Conservation (phyloP, 2,888 invertebrate genomes). For the Ormyrus thymus region DNA sequence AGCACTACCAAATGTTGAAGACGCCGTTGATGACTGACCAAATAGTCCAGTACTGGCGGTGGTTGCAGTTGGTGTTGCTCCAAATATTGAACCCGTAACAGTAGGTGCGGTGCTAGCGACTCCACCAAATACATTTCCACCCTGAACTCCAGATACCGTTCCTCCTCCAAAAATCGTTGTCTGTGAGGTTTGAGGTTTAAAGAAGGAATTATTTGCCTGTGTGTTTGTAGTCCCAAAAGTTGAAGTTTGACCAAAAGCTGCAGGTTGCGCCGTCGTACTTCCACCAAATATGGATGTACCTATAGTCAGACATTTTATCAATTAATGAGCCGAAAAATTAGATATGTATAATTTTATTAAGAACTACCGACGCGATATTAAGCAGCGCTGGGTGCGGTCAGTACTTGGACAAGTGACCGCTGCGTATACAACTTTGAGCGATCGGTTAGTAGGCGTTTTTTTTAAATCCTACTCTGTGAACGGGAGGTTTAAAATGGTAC, state of each 20-base stretch:
- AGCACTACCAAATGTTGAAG: conserved; percentile 65
- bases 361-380: not conserved
- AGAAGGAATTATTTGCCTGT: conserved; percentile 60
- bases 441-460: too few relatives aligned
- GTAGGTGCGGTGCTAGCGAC: conserved; percentile 11
- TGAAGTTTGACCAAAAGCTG: conserved; percentile 62
- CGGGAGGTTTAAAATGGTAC: too few relatives aligned
- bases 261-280: conserved; percentile 56
- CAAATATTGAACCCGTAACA: conserved; percentile 62
- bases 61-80: conserved; percentile 61
- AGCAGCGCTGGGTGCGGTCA: too few relatives aligned
- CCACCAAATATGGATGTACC: conserved; percentile 63
- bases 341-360: not conserved
- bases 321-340: too few relatives aligned
- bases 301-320: not conserved
- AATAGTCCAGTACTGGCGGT: conserved; percentile 34
- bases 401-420: too few relatives aligned
- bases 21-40: conserved; percentile 54
- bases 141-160: conserved; percentile 45
- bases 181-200: conserved; percentile 63
- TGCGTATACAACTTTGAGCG: too few relatives aligned
- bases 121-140: conserved; percentile 59
- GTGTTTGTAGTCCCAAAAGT: conserved; percentile 57
- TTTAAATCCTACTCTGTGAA: too few relatives aligned
- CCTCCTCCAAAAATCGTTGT: conserved; percentile 64